Evolutionary conservation across 2,797 vertebrate genomes (phyloP).

Genomic region (Helarctos malayanus): DNA sequence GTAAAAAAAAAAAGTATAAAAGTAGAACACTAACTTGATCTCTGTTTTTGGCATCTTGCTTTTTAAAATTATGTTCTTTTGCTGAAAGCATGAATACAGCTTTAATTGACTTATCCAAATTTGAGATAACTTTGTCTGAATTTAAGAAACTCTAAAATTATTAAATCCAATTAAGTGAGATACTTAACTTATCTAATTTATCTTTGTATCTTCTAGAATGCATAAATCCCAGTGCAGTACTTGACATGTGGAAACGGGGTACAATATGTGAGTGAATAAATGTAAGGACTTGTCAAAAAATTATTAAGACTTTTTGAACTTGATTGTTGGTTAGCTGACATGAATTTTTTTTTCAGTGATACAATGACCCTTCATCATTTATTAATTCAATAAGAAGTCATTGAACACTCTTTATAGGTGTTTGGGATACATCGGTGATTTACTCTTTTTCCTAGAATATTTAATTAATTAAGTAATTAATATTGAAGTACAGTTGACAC

Average conservation of each 20-base stretch:
- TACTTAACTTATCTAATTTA: background rate
- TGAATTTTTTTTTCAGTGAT: background rate
- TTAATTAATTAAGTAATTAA: background rate
- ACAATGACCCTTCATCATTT: background rate
- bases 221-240: background rate
- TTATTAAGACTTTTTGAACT: background rate
- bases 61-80: slow-evolving; percentile 62
- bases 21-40: slow-evolving; percentile 11
- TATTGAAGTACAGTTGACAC: background rate
- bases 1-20: slow-evolving; percentile 40
- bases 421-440: background rate
- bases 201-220: slow-evolving; percentile 5
- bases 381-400: background rate
- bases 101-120: slow-evolving; percentile 52
- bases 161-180: slow-evolving; percentile 33
- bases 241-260: background rate
- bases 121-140: slow-evolving; percentile 56
- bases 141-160: slow-evolving; percentile 47
- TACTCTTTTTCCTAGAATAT: background rate
- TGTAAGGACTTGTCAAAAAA: background rate
- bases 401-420: background rate
- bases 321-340: background rate
- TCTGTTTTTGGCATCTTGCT: slow-evolving; percentile 50
- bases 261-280: background rate
- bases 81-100: background rate